These are phyloP conservation scores for Alviniconcha marisindica DNA, from an alignment of 1,140 invertebrate species.

Conservation along the genomic window DNA sequence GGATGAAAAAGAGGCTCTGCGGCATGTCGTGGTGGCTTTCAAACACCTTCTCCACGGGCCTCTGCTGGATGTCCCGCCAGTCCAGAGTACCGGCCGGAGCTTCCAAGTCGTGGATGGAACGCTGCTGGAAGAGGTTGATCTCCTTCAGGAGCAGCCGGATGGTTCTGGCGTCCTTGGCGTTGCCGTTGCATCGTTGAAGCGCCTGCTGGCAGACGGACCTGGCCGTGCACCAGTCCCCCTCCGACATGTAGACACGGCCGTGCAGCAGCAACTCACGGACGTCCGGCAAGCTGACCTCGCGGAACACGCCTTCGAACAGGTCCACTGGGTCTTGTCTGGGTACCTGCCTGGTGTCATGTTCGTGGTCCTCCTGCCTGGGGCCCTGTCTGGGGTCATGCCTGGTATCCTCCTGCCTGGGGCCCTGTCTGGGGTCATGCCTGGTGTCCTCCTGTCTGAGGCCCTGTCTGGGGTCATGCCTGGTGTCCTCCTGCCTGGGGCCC, in stretches of 20 bases:
- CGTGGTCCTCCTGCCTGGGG: no score
- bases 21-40: slow-evolving; percentile 57
- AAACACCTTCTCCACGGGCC: slow-evolving; percentile 47
- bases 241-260: slow-evolving; percentile 47
- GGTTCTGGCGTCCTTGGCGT: slow-evolving; percentile 53
- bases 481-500: no score
- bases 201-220: slow-evolving; percentile 40
- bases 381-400: no score
- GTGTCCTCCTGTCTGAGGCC: no score
- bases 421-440: no score
- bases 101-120: slow-evolving; percentile 45
- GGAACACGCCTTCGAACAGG: slow-evolving; percentile 61
- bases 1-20: slow-evolving; percentile 57
- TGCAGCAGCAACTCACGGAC: slow-evolving; percentile 50
- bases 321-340: no score
- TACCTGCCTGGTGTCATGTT: no score
- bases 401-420: no score
- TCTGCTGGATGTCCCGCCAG: slow-evolving; percentile 46
- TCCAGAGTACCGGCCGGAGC: no score
- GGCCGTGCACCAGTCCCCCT: slow-evolving; percentile 50
- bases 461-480: no score
- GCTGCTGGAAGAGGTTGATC: slow-evolving; percentile 50
- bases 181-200: slow-evolving; percentile 31
- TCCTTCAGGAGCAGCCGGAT: slow-evolving; percentile 49
- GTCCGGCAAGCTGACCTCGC: slow-evolving; percentile 52